Conservation (phyloP, 2,888 invertebrate genomes). For the Pseudococcus longispinus region DNA sequence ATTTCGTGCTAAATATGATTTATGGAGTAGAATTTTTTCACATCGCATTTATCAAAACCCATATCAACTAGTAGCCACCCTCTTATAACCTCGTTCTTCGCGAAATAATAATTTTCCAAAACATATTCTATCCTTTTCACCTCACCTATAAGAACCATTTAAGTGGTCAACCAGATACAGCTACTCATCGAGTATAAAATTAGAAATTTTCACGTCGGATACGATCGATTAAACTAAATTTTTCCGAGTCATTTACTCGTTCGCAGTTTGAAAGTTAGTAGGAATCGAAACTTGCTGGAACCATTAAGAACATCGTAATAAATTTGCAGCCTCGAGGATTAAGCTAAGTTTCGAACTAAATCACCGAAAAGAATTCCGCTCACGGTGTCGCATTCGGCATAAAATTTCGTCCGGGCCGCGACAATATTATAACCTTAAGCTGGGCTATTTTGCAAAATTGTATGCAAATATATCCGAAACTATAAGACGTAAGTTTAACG, state of each 20-base stretch:
- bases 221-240: neutral
- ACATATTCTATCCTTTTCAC: neutral
- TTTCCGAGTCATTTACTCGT: neutral
- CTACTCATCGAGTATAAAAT: neutral
- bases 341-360: conserved; percentile 1
- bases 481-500: neutral
- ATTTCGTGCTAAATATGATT: no score
- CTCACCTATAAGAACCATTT: neutral
- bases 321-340: neutral
- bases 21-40: no score
- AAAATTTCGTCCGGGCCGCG: neutral
- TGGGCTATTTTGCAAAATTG: conserved; percentile 11
- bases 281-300: neutral
- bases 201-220: neutral
- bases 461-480: neutral
- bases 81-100: no score
- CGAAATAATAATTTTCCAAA: no score
- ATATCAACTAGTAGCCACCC: no score
- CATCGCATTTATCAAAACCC: no score
- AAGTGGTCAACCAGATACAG: neutral
- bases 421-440: neutral
- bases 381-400: conserved; percentile 19
- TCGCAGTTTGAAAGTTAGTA: neutral
- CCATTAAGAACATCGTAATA: conserved; percentile 7
- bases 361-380: conserved; percentile 24